Evolutionary conservation across 2,888 invertebrate genomes (phyloP).

Genomic region (Oligia fasciuncula): DNA sequence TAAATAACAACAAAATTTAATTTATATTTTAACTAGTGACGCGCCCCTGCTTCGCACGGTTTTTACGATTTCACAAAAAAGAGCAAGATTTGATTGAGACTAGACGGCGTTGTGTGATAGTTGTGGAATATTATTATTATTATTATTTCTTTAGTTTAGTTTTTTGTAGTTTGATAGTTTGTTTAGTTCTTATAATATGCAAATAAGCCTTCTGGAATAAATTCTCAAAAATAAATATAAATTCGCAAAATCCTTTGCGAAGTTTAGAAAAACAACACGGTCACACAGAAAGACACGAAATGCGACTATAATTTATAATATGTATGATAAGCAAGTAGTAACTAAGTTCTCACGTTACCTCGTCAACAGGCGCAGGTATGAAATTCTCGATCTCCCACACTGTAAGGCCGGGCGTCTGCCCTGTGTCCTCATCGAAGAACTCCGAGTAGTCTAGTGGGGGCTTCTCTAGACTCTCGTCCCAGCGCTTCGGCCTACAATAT

Average conservation of each 20-base stretch:
- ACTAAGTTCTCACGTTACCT: slow-evolving; percentile 84
- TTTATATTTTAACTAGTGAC: background rate
- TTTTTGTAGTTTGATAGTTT: too few relatives aligned
- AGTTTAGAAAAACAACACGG: background rate
- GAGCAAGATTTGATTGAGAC: too few relatives aligned
- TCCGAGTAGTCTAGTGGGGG: slow-evolving; percentile 99
- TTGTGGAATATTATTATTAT: too few relatives aligned
- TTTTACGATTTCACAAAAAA: too few relatives aligned
- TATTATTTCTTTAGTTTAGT: too few relatives aligned
- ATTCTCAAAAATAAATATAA: too few relatives aligned
- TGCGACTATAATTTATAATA: background rate
- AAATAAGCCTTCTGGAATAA: too few relatives aligned
- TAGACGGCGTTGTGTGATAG: too few relatives aligned
- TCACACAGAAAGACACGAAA: background rate
- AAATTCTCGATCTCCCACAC: slow-evolving; percentile 99
- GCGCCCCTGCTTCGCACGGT: too few relatives aligned
- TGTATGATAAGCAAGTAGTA: background rate
- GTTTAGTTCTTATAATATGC: too few relatives aligned
- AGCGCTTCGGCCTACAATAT: slow-evolving; percentile 94
- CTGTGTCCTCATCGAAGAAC: slow-evolving; percentile 98
- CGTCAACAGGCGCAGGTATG: slow-evolving; percentile 97
- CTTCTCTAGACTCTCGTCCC: slow-evolving; percentile 98
- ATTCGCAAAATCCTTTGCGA: background rate
- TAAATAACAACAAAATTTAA: background rate
- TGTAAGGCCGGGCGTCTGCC: slow-evolving; percentile 96